Base-by-base conservation (phyloP, 2,797 vertebrate species). In the Morus bassanus region DNA sequence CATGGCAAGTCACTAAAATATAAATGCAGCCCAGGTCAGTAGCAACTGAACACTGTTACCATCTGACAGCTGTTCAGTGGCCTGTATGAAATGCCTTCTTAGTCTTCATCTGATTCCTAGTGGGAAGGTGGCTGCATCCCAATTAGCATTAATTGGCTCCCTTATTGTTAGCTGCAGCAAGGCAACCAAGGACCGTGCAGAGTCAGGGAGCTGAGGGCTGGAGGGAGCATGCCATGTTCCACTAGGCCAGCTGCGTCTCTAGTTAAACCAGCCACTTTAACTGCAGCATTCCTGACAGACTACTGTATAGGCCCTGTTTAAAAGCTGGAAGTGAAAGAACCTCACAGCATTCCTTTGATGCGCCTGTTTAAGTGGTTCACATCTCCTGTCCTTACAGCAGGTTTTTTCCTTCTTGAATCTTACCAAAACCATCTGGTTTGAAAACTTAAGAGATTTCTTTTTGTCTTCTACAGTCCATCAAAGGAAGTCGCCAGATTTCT, bases 131-230 rank as follows among this genome's bases (percentile, higher is more conserved):
- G 65, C 54, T 88, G 79, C 74, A 76, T 90, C 69, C 67, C 93
- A 92, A 88, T 85, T 63, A 94, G 18, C 54, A 70, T 43, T 95
- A 94, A 95, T 81, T 97, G 75, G 78, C 56, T 96, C 39, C 65
- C 72, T 74, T 64, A 18, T 83, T 80, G 51, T 77, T 80, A 84
- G 59, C 51, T 41, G 45, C 81, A 78, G 64, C 63, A 67, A 72
- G 70, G 54, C 14, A 1, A 74, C 23, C 12, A 9, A 79, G 35
- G 39, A 35, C 27, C 0, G 1, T 10, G 41, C 27, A 37, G 67
- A 80, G 72, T 7, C 4, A 8, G 39, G 7, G 46, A 80, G 50
- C 0, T 0, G 24, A 53, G 27, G 63, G 33, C 70, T 84, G 64
- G 35, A 79, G 57, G 51, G n/a, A 88, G 33, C 1, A 0, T 33